phyloP scores from a whole-genome alignment of 2,797 vertebrate genomes.

The Bufotes viridis region DNA sequence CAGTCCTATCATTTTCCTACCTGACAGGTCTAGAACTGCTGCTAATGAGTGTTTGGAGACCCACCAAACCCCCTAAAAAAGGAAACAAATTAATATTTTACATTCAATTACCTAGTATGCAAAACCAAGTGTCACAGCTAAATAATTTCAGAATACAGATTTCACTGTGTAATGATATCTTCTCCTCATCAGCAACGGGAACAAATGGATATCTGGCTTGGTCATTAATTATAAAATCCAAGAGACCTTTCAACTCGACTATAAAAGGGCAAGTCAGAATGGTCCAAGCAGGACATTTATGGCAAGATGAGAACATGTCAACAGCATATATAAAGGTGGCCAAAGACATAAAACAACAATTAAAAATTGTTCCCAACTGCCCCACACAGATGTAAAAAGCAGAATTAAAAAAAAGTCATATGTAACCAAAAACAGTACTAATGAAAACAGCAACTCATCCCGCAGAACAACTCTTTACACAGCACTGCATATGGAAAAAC shows the following conservation, averaged over 20 bases:
- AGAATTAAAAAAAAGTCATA: too few relatives aligned
- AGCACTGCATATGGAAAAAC: too few relatives aligned
- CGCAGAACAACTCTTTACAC: too few relatives aligned
- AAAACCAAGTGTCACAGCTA: constrained; percentile 64
- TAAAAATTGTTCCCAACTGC: neutral
- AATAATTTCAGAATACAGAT: constrained; percentile 76
- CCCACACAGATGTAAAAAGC: too few relatives aligned
- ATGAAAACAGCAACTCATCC: too few relatives aligned
- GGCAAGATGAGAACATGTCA: neutral
- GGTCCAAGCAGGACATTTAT: neutral
- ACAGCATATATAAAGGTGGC: neutral
- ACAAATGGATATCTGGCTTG: constrained; percentile 67
- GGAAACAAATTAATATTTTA: constrained; percentile 78
- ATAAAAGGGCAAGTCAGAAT: neutral
- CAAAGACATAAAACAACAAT: too few relatives aligned
- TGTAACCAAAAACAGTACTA: too few relatives aligned
- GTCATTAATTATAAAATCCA: constrained; percentile 74
- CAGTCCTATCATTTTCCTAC: constrained; percentile 53
- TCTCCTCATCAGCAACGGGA: constrained; percentile 72
- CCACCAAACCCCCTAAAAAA: constrained; percentile 60
- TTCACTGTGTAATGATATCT: constrained; percentile 63
- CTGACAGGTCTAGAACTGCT: constrained; percentile 69
- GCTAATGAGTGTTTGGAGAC: constrained; percentile 71
- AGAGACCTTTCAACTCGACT: neutral
- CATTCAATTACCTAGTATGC: constrained; percentile 75